Percentiles rank a stretch among this genome's conserved stretches.
Conservation (phyloP, 2,888 invertebrate species). For the Cosmia pyralina region DNA sequence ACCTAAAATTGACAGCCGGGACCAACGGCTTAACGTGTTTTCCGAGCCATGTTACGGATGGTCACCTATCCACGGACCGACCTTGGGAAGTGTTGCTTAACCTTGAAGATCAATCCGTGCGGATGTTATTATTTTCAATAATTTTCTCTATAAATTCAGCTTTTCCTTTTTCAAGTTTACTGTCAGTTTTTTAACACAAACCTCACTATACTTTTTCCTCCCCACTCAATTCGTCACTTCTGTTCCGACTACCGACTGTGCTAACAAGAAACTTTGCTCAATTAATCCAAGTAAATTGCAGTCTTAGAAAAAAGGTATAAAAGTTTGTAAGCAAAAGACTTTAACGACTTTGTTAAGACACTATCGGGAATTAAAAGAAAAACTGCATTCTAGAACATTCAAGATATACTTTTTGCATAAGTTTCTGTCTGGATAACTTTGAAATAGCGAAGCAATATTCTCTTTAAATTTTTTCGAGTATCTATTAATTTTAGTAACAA, state of each 20-base stretch:
- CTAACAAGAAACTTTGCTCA: conserved; percentile 60
- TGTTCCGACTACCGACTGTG: conserved; percentile 8
- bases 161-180: no score
- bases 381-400: conserved; percentile 28
- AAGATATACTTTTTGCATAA: conserved; percentile 32
- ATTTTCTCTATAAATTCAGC: not conserved
- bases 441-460: not conserved
- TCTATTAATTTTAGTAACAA: conserved; percentile 3
- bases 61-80: not conserved
- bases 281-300: conserved; percentile 64
- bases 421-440: conserved; percentile 21
- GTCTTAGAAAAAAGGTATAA: conserved; percentile 33
- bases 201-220: not conserved
- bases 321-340: conserved; percentile 48
- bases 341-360: conserved; percentile 56
- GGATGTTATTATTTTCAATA: not conserved
- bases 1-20: no score
- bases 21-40: no score
- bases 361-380: conserved; percentile 50
- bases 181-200: not conserved
- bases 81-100: no score
- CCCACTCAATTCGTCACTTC: conserved; percentile 19
- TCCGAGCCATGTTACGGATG: not conserved
- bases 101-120: not conserved
- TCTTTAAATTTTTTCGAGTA: conserved; percentile 18